Evolutionary conservation across 30 jellyfish, hydroid and myxozoan genomes (phyloP).

Genomic region (Aurelia sp.): DNA sequence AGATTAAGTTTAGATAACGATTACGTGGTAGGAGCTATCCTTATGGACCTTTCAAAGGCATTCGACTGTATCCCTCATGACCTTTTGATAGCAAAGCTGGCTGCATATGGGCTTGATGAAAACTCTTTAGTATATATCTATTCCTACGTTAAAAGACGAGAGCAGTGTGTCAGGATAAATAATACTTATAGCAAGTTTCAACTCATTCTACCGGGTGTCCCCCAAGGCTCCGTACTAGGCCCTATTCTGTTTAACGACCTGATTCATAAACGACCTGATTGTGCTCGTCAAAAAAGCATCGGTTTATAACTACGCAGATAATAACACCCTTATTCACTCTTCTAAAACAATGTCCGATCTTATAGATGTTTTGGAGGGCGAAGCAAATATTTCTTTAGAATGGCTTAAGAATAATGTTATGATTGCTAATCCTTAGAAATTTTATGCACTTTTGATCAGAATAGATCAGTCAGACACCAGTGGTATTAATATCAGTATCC

Average conservation of each 20-base stretch:
- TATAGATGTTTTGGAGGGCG: slow-evolving; percentile 19
- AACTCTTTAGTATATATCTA: neutral
- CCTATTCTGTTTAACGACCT: slow-evolving; percentile 53
- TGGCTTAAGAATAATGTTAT: slow-evolving; percentile 45
- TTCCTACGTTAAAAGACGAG: slow-evolving; percentile 21
- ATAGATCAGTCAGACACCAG: slow-evolving; percentile 41
- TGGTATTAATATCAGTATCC: slow-evolving; percentile 25
- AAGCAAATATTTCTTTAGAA: slow-evolving; percentile 1
- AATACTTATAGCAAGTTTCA: slow-evolving; percentile 35
- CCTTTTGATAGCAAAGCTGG: slow-evolving; percentile 19
- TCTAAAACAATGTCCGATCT: slow-evolving; percentile 43
- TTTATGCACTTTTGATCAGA: slow-evolving; percentile 33
- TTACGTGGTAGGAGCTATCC: slow-evolving; percentile 15
- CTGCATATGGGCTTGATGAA: slow-evolving; percentile 35
- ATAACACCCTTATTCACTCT: slow-evolving; percentile 34
- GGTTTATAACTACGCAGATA: slow-evolving; percentile 45
- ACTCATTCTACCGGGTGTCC: slow-evolving; percentile 43
- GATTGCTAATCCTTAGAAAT: slow-evolving; percentile 67
- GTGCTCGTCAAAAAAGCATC: slow-evolving; percentile 28
- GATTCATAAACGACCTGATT: slow-evolving; percentile 37
- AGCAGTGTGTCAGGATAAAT: slow-evolving; percentile 38
- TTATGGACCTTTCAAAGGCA: slow-evolving; percentile 24
- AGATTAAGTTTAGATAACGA: too few species aligned
- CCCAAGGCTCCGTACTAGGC: slow-evolving; percentile 61
- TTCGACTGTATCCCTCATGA: slow-evolving; percentile 43